Evolutionary conservation across 1,140 invertebrate species (phyloP).

Genomic region (Gonioctena quinquepunctata): DNA sequence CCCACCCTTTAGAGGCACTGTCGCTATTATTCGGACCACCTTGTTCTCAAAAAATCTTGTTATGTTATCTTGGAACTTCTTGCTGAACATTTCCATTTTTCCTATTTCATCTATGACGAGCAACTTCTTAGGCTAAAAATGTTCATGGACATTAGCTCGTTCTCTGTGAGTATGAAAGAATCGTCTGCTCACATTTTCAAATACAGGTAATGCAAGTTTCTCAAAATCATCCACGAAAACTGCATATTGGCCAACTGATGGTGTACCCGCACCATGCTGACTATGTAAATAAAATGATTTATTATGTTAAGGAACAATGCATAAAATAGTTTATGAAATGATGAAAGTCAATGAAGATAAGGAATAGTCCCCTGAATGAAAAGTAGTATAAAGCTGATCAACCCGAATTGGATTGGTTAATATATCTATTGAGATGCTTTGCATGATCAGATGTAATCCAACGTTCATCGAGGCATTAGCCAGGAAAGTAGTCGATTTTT

Average conservation of each 20-base stretch:
- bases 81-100: conserved; percentile 71
- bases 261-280: not conserved
- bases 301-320: too few relatives aligned
- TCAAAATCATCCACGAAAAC: conserved; percentile 66
- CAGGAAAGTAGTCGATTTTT: too few relatives aligned
- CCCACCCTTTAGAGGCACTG: conserved; percentile 56
- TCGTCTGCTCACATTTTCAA: conserved; percentile 42
- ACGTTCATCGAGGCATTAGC: too few relatives aligned
- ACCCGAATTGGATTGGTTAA: too few relatives aligned
- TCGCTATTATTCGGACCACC: conserved; percentile 58
- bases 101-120: conserved; percentile 70
- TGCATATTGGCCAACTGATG: conserved; percentile 62
- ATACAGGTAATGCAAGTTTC: conserved; percentile 57
- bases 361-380: too few relatives aligned
- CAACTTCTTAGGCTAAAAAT: conserved; percentile 48
- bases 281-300: conserved; percentile 8
- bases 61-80: conserved; percentile 57
- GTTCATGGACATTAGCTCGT: too few relatives aligned
- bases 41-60: conserved; percentile 50
- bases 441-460: too few relatives aligned
- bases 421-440: too few relatives aligned
- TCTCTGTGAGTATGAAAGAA: too few relatives aligned
- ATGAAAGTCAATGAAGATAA: too few relatives aligned
- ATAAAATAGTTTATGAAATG: too few relatives aligned
- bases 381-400: too few relatives aligned